These are phyloP conservation scores for Pristionchus maxplancki DNA, from an alignment of 2,888 invertebrate species.

Conservation along the genomic window DNA sequence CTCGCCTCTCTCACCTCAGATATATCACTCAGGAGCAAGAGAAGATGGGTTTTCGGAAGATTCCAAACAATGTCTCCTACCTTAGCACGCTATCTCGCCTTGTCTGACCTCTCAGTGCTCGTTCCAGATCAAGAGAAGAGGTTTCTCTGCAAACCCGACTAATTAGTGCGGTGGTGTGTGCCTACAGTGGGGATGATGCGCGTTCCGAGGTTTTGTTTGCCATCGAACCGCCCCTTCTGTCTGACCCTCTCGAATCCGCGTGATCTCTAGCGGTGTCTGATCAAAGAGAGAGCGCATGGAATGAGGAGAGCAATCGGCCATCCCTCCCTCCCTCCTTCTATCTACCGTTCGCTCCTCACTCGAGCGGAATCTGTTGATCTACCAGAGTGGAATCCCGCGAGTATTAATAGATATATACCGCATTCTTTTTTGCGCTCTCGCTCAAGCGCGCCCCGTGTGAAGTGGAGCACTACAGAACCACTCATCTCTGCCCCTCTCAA, in stretches of 20 bases:
- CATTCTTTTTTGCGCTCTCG: background rate
- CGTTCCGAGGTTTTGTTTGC: slow-evolving; percentile 34
- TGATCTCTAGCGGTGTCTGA: background rate
- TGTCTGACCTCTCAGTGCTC: background rate
- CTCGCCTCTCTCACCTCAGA: background rate
- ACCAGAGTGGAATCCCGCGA: background rate
- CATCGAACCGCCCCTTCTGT: background rate
- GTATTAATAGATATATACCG: slow-evolving; percentile 32
- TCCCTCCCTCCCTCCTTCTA: background rate
- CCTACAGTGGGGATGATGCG: slow-evolving; percentile 14
- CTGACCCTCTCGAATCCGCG: background rate
- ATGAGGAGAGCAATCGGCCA: background rate
- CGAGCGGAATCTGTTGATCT: background rate
- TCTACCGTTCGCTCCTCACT: background rate
- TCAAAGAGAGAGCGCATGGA: background rate
- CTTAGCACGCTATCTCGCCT: background rate
- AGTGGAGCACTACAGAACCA: slow-evolving; percentile 5
- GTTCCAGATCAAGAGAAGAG: background rate
- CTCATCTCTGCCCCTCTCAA: background rate
- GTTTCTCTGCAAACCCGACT: slow-evolving; percentile 5
- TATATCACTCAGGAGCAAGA: background rate
- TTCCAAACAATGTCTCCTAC: background rate
- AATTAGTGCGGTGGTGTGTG: background rate
- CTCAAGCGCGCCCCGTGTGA: background rate
- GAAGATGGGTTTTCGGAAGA: background rate